phyloP scores from a whole-genome alignment of 2,797 vertebrate genomes.

The Eulemur coronatus region DNA sequence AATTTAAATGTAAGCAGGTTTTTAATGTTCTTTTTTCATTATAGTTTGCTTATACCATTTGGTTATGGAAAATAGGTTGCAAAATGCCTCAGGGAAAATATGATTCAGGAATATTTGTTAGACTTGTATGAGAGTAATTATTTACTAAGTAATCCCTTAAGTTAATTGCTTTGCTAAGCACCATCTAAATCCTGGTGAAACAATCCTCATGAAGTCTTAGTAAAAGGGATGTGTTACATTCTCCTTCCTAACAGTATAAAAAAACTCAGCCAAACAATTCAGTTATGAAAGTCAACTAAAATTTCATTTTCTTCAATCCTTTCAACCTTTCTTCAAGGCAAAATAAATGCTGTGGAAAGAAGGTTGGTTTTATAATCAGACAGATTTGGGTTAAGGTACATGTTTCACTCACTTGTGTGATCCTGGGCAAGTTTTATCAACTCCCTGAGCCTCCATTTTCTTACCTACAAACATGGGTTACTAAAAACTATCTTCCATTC shows the following conservation, averaged over 20 bases:
- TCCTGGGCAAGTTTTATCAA: not conserved
- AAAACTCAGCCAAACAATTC: not conserved
- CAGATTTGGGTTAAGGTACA: not conserved
- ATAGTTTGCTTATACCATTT: not conserved
- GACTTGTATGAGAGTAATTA: not conserved
- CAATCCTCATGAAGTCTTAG: not conserved
- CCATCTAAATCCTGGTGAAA: not conserved
- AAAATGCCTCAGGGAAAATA: not conserved
- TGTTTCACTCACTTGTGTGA: not conserved
- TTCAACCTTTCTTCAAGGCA: not conserved
- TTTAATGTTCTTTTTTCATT: not conserved
- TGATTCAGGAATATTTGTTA: not conserved
- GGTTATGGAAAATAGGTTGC: not conserved
- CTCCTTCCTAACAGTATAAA: not conserved
- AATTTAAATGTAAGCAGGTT: not conserved
- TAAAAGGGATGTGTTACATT: not conserved
- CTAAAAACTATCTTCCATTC: not conserved
- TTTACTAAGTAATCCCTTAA: not conserved
- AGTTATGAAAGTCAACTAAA: not conserved
- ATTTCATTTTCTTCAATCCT: not conserved
- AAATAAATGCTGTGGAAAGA: not conserved
- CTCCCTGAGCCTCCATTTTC: not conserved
- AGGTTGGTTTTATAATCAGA: not conserved
- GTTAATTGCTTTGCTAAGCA: not conserved
- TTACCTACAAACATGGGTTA: not conserved